phyloP scores from a whole-genome alignment of 2,797 vertebrate genomes.

The Lerista edwardsae region DNA sequence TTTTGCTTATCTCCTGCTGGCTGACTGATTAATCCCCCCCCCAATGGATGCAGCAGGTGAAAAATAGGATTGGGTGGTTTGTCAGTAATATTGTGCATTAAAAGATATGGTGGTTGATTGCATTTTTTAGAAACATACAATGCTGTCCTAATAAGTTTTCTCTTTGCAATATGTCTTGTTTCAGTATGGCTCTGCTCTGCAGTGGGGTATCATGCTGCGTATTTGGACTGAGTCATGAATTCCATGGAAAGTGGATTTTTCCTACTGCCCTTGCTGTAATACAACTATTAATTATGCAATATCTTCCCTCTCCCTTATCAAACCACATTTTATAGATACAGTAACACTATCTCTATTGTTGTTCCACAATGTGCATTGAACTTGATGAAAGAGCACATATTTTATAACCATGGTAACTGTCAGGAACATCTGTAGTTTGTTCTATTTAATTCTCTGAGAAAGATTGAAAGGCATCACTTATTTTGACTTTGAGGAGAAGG shows the following conservation, averaged over 20 bases:
- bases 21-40: no score
- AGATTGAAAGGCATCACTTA: slow-evolving; percentile 63
- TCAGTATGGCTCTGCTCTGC: slow-evolving; percentile 42
- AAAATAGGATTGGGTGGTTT: no score
- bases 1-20: no score
- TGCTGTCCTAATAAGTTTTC: background rate
- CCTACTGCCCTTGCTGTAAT: slow-evolving; percentile 44
- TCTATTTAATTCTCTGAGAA: slow-evolving; percentile 51
- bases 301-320: slow-evolving; percentile 52
- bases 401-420: slow-evolving; percentile 71
- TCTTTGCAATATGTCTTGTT: slow-evolving; percentile 35
- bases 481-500: slow-evolving; percentile 54
- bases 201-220: slow-evolving; percentile 40
- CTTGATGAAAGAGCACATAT: slow-evolving; percentile 61
- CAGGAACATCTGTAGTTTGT: slow-evolving; percentile 67
- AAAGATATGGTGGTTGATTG: background rate
- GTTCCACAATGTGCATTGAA: slow-evolving; percentile 62
- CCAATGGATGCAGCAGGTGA: no score
- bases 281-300: slow-evolving; percentile 58
- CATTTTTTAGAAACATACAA: background rate
- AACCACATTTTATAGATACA: slow-evolving; percentile 54
- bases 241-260: slow-evolving; percentile 34
- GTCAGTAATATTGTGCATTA: no score
- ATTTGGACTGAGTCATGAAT: slow-evolving; percentile 51
- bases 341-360: slow-evolving; percentile 56